Conservation (phyloP, 2,888 invertebrate genomes). For the Cetonia aurata region DNA sequence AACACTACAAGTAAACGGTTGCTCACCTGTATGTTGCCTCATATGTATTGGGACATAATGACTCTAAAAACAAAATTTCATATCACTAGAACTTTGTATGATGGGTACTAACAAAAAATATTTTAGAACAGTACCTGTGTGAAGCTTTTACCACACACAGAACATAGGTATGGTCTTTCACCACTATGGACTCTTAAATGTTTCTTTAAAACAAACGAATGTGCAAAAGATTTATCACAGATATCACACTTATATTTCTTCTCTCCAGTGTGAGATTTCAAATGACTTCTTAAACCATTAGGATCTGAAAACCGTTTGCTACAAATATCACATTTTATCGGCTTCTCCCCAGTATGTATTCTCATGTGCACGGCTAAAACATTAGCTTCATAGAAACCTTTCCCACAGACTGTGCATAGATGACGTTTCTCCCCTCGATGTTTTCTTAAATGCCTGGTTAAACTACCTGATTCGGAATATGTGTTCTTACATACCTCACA, state of each 20-base stretch:
- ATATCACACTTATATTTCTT: conserved; percentile 58
- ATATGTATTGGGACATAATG: conserved; percentile 61
- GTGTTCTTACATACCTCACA: conserved; percentile 58
- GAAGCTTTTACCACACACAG: conserved; percentile 60
- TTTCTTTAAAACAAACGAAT: conserved; percentile 60
- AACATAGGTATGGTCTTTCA: conserved; percentile 59
- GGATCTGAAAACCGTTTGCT: conserved; percentile 59
- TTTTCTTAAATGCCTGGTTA: conserved; percentile 60
- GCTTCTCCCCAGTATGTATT: conserved; percentile 61
- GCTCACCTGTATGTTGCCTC: conserved; percentile 61
- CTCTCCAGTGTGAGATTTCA: conserved; percentile 60
- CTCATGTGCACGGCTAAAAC: conserved; percentile 60
- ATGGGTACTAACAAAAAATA: neutral
- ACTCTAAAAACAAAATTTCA: conserved; percentile 53
- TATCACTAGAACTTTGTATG: neutral
- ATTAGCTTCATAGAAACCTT: conserved; percentile 61
- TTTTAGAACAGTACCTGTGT: conserved; percentile 55
- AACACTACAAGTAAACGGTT: conserved; percentile 57
- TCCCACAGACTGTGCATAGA: conserved; percentile 60
- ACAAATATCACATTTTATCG: conserved; percentile 59
- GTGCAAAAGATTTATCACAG: conserved; percentile 59
- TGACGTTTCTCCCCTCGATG: conserved; percentile 61
- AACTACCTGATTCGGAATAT: conserved; percentile 61
- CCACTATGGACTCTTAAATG: conserved; percentile 60
- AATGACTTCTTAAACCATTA: conserved; percentile 59